These are phyloP conservation scores for Diplosoma virens DNA, from an alignment of 23 tunicate genomes.

Conservation along the genomic window DNA sequence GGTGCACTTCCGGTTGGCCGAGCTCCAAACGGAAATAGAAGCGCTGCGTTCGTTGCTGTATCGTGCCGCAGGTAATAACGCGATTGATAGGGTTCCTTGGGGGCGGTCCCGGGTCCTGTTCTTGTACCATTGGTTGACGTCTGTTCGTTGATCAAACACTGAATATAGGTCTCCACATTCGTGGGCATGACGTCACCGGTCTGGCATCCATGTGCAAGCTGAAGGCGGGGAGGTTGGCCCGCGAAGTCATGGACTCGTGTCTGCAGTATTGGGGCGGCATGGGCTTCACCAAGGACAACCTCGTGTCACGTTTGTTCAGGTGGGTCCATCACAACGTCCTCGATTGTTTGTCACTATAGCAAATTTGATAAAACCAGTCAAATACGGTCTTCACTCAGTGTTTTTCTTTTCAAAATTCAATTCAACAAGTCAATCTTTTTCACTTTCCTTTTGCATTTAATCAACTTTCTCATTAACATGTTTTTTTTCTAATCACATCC, in stretches of 20 bases:
- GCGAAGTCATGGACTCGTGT: conserved; percentile 77
- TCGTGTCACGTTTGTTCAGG: conserved; percentile 75
- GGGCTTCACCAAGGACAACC: conserved; percentile 75
- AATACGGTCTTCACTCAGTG: not conserved
- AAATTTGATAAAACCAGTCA: no score
- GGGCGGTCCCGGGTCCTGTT: no score
- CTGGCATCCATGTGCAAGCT: conserved; percentile 96
- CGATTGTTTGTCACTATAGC: no score
- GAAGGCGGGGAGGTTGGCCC: conserved; percentile 69
- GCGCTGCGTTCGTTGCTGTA: conserved; percentile 69
- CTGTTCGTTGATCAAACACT: not conserved
- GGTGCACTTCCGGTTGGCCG: conserved; percentile 92
- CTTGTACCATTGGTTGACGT: no score
- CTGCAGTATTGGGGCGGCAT: conserved; percentile 98
- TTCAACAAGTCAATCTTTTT: no score
- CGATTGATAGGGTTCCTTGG: no score
- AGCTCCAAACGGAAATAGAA: conserved; percentile 92
- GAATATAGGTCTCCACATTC: conserved; percentile 59
- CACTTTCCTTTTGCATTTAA: no score
- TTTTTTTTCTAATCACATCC: no score
- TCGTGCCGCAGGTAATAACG: conserved; percentile 54
- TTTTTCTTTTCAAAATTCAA: not conserved
- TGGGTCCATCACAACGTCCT: not conserved
- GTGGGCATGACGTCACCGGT: conserved; percentile 90
- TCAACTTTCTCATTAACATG: no score